Percentiles rank a stretch among this genome's conserved stretches.
These are phyloP conservation scores for Drosophila erecta DNA, from an alignment of 1,140 invertebrate genomes.

Conservation along the genomic window DNA sequence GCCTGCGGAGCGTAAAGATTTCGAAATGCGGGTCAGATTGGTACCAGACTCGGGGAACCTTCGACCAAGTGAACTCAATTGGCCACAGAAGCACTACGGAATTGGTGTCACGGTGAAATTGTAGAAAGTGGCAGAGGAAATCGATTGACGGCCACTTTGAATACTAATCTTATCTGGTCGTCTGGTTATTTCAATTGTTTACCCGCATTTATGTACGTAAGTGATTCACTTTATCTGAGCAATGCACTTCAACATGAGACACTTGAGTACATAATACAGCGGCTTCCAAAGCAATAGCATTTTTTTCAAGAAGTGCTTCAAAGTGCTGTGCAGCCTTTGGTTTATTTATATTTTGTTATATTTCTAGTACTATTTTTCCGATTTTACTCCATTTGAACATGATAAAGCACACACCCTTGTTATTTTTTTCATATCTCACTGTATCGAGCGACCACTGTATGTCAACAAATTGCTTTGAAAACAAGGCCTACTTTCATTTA, in stretches of 20 bases:
- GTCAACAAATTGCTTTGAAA: no score
- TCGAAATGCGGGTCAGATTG: conserved; percentile 2
- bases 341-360: no score
- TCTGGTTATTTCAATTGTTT: conserved; percentile 59
- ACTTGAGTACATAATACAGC: conserved; percentile 18
- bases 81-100: conserved; percentile 20
- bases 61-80: conserved; percentile 53
- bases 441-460: no score
- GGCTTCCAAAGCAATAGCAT: not conserved
- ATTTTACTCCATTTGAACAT: no score
- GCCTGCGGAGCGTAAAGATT: conserved; percentile 86
- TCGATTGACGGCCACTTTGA: conserved; percentile 69
- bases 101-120: conserved; percentile 79
- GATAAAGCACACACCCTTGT: no score
- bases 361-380: no score
- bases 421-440: no score
- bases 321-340: no score
- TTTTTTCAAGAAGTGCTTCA: no score
- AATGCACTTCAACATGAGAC: conserved; percentile 26
- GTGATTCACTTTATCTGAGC: conserved; percentile 38
- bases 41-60: conserved; percentile 16
- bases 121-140: conserved; percentile 70
- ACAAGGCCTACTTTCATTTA: no score
- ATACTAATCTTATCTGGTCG: conserved; percentile 57
- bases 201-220: conserved; percentile 25